Percentiles rank a stretch among this genome's conserved stretches.
Conservation (phyloP, 2,797 vertebrate genomes). For the Prionace glauca region DNA sequence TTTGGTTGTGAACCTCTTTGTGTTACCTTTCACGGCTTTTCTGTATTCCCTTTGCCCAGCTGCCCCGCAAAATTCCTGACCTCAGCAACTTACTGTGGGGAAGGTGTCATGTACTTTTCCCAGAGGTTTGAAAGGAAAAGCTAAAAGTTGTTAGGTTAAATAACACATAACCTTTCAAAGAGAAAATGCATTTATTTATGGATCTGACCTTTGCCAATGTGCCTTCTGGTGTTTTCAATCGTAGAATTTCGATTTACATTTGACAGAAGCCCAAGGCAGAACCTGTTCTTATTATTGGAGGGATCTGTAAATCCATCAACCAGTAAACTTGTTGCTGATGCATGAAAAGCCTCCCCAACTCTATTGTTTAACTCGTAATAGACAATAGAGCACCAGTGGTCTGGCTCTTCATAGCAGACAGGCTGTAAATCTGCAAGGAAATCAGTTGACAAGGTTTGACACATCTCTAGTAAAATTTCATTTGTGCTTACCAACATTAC, state of each 20-base stretch:
- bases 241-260: conserved; percentile 97
- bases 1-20: background rate
- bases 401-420: conserved; percentile 91
- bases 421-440: conserved; percentile 72
- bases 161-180: background rate
- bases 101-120: background rate
- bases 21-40: background rate
- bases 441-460: conserved; percentile 20
- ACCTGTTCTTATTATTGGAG: conserved; percentile 91
- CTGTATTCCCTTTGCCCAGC: background rate
- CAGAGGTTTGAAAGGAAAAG: background rate
- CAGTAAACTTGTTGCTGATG: conserved; percentile 81
- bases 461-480: background rate
- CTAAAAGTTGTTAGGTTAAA: background rate
- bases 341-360: conserved; percentile 91
- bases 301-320: conserved; percentile 96
- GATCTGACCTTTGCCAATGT: conserved; percentile 90
- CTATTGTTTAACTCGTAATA: conserved; percentile 97
- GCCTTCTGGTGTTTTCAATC: conserved; percentile 89
- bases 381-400: conserved; percentile 93
- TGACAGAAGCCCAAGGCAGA: conserved; percentile 91
- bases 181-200: background rate
- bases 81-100: background rate
- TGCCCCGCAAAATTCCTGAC: background rate
- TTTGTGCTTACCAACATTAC: background rate